Evolutionary conservation across 2,888 invertebrate genomes (phyloP).

Genomic region (Esperia sulphurella): DNA sequence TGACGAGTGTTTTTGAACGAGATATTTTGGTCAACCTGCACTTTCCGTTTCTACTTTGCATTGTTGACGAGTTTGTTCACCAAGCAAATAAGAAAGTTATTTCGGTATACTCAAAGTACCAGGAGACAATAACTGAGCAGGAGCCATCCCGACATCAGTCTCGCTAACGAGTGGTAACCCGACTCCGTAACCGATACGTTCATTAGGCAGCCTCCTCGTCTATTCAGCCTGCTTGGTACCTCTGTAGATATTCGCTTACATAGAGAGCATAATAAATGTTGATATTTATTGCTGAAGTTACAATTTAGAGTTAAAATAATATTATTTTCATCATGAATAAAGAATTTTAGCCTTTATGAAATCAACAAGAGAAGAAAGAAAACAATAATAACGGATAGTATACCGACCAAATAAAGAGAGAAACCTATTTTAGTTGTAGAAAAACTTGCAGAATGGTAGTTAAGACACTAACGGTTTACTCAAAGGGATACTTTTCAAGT

Average conservation of each 20-base stretch:
- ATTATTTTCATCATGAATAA: background rate
- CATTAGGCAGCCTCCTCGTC: slow-evolving; percentile 51
- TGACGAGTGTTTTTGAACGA: too few species aligned
- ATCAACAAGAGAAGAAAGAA: background rate
- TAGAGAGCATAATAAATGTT: slow-evolving; percentile 4
- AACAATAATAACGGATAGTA: too few species aligned
- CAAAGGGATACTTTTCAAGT: slow-evolving; percentile 1
- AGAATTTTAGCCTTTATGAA: background rate
- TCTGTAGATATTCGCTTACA: slow-evolving; percentile 36
- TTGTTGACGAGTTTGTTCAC: background rate
- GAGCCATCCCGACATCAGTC: slow-evolving; percentile 34
- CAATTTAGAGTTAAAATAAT: background rate
- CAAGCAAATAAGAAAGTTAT: slow-evolving; percentile 14
- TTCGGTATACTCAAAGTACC: slow-evolving; percentile 25
- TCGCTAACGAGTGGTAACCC: slow-evolving; percentile 63
- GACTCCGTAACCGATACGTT: slow-evolving; percentile 66
- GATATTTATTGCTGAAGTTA: background rate
- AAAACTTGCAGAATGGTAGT: slow-evolving; percentile 5
- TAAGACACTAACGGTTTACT: slow-evolving; percentile 1
- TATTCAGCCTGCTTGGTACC: slow-evolving; percentile 41
- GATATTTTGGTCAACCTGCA: too few species aligned
- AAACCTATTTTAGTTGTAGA: background rate
- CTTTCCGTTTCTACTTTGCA: slow-evolving; percentile 10
- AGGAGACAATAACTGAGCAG: slow-evolving; percentile 50
- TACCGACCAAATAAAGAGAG: background rate